These are phyloP conservation scores for Scopus umbretta DNA, from an alignment of 2,113 vertebrate species.

Conservation along the genomic window DNA sequence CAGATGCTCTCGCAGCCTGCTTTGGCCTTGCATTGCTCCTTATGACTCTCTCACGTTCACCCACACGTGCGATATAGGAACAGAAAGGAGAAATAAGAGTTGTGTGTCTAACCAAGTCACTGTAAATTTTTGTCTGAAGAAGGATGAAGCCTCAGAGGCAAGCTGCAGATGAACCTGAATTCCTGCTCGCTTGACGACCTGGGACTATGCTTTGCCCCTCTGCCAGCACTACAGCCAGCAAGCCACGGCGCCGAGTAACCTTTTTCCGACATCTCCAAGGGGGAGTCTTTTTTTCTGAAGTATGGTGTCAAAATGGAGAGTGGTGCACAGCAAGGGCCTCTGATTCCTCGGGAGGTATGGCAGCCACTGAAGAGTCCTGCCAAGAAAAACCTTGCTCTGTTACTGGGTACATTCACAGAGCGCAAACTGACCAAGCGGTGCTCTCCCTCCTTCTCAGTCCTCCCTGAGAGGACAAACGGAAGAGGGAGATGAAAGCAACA, in stretches of 20 bases:
- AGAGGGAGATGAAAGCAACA: background rate
- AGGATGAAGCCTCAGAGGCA: background rate
- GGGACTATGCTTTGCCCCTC: background rate
- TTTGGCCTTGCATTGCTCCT: background rate
- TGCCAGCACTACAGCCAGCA: background rate
- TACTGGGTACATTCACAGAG: background rate
- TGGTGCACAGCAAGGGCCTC: background rate
- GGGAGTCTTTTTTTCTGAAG: background rate
- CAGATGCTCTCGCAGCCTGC: background rate
- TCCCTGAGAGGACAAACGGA: background rate
- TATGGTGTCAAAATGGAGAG: background rate
- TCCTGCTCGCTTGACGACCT: background rate
- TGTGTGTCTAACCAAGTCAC: background rate
- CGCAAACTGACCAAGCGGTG: background rate
- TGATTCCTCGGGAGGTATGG: background rate
- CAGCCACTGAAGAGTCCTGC: background rate
- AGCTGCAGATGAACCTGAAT: background rate
- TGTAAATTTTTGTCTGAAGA: background rate
- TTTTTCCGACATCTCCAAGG: background rate
- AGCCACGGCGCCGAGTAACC: background rate
- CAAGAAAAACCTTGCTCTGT: background rate
- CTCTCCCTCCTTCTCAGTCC: background rate
- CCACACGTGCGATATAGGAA: background rate
- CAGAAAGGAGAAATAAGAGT: background rate
- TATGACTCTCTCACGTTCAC: background rate